A percentile compares a stretch with the other conserved stretches of the same genome.
These are phyloP conservation scores for Cyclargus thomasi DNA, from an alignment of 1,140 invertebrate species.

Conservation along the genomic window DNA sequence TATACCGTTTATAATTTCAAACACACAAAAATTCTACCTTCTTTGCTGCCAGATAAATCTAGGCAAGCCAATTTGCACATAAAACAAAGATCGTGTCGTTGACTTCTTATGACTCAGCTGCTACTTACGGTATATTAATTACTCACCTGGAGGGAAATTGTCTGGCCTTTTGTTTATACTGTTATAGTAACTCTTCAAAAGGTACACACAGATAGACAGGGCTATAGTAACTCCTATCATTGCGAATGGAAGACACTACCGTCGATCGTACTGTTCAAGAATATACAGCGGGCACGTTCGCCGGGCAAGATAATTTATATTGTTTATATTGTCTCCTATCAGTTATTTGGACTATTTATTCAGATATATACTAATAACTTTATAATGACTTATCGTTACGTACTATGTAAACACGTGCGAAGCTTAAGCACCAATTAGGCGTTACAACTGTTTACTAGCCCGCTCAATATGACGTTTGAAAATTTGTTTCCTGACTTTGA, in stretches of 20 bases:
- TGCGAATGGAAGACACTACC: slow-evolving; percentile 14
- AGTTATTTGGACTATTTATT: not conserved
- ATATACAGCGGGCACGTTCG: not conserved
- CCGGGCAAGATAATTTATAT: slow-evolving; percentile 5
- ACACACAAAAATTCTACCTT: too few species aligned
- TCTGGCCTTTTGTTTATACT: slow-evolving; percentile 40
- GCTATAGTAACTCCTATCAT: slow-evolving; percentile 39
- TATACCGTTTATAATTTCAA: too few species aligned
- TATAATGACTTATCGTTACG: not conserved
- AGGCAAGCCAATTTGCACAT: too few species aligned
- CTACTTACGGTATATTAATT: slow-evolving; percentile 7
- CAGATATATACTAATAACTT: not conserved
- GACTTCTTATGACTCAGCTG: not conserved
- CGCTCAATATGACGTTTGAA: too few species aligned
- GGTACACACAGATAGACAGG: slow-evolving; percentile 27
- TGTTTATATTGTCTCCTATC: not conserved
- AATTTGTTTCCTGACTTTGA: too few species aligned
- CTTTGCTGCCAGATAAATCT: too few species aligned
- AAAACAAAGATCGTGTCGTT: not conserved
- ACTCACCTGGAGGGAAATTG: slow-evolving; percentile 48
- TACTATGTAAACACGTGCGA: not conserved
- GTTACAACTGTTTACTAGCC: not conserved
- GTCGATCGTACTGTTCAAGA: not conserved
- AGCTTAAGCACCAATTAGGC: not conserved
- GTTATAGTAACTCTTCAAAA: slow-evolving; percentile 34